phyloP scores from a whole-genome alignment of 2,113 vertebrate genomes.

The Nibea albiflora region DNA sequence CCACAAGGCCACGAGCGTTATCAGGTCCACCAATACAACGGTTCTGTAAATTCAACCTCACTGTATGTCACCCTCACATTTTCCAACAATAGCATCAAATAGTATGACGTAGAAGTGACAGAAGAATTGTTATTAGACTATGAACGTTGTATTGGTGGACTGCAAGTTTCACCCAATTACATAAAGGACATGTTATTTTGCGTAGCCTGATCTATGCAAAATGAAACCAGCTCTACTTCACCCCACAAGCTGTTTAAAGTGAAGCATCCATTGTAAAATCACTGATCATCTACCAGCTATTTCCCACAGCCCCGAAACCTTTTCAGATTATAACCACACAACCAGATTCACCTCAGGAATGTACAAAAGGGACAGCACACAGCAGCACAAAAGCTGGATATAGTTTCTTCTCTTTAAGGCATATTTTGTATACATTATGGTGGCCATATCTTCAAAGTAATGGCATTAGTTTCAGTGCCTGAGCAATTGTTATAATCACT shows the following conservation, averaged over 20 bases:
- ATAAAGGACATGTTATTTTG: not conserved
- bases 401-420: not conserved
- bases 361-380: constrained; percentile 49
- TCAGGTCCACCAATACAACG: constrained; percentile 15
- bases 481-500: not conserved
- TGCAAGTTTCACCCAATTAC: not conserved
- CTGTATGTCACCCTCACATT: not conserved
- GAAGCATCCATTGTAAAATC: constrained; percentile 9
- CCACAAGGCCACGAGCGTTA: not conserved
- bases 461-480: not conserved
- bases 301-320: constrained; percentile 17
- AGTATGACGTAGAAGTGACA: not conserved
- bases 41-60: not conserved
- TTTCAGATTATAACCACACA: constrained; percentile 9
- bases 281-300: constrained; percentile 11
- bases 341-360: not conserved
- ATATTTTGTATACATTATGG: not conserved
- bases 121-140: not conserved
- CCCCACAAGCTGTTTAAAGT: not conserved
- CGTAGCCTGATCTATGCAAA: not conserved
- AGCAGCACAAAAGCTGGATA: constrained; percentile 32
- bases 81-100: not conserved
- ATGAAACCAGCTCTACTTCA: not conserved
- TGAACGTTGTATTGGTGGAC: constrained; percentile 1
- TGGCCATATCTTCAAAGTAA: not conserved